Evolutionary conservation across 1,140 invertebrate genomes (phyloP), one percentile per base, ranked within the genome.

Genomic region (Neuroterus valhalla): DNA sequence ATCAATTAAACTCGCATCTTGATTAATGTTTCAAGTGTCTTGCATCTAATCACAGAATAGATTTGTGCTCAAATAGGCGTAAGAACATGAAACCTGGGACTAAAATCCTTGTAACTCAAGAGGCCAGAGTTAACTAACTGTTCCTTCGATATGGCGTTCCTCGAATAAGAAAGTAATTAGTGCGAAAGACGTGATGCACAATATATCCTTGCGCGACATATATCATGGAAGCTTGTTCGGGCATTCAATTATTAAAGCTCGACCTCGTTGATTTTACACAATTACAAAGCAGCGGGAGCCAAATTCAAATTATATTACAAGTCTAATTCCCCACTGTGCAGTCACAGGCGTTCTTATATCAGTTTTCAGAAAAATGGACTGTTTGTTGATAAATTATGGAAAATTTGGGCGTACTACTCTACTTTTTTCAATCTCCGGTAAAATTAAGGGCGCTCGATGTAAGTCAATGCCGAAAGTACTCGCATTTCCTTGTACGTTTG

Each of bases 81-180:
- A 62, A 26, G 21, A 55, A 62, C 8, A 26, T 31, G 55, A 62
- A 31, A 6, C 26, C 31, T 62, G 55, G 46, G 21, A 31, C 31
- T 62, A 23, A 62, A 62, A 62, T n/a, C 12, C 55, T 26, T 15
- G 55, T 62, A 62, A 62, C 23, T 62, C 26, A 62, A 23, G 23
- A 31, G 52, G 11, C 52, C 23, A 21, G 21, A 26, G 52, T 12
- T 55, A 55, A 62, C 14, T 55, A 55, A 62, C 14, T 31, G 55
- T 23, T 62, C 12, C 55, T 62, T 62, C 55, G 55, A 38, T 38
- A 11, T 62, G 14, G 21, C 31, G 14, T 62, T 62, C n/a, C 12
- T 23, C 31, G 55, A 62, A 38, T 62, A 38, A 62, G 55, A 62
- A 62, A 62, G 55, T 62, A 23, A 62, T 62, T 62, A 62, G 55